Conservation (phyloP, 1,140 invertebrate species). For the Meteorus sp. region DNA sequence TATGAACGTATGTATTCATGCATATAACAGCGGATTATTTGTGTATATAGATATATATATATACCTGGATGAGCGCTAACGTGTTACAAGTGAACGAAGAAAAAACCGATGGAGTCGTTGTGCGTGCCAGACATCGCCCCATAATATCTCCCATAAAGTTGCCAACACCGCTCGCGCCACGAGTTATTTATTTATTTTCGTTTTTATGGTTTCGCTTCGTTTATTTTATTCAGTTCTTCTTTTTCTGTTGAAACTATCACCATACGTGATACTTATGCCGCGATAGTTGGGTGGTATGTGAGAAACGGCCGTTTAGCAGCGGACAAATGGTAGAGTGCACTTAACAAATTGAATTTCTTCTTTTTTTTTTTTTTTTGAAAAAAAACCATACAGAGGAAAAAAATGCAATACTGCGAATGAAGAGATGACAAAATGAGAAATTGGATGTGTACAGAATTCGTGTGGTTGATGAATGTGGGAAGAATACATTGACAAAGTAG, state of each 20-base stretch:
- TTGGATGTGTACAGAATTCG: not conserved
- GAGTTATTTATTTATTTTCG: constrained; percentile 1
- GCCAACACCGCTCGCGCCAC: not conserved
- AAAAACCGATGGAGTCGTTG: constrained; percentile 13
- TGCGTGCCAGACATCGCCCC: constrained; percentile 21
- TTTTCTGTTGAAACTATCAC: constrained; percentile 2
- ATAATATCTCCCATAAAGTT: constrained; percentile 11
- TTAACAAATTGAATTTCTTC: constrained; percentile 19
- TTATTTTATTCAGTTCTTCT: constrained; percentile 12
- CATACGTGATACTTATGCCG: not conserved
- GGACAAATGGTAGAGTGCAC: constrained; percentile 21
- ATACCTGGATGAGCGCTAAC: not conserved
- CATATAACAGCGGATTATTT: no score
- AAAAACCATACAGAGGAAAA: not conserved
- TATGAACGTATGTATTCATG: no score
- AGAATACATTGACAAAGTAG: no score
- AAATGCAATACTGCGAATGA: no score
- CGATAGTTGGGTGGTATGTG: not conserved
- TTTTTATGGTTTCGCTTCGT: not conserved
- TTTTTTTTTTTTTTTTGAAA: not conserved
- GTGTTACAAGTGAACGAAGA: not conserved
- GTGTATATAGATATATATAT: no score
- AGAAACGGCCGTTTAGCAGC: not conserved
- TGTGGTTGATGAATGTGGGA: no score
- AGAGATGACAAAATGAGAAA: not conserved